Evolutionary conservation across 2,113 vertebrate species (phyloP), one percentile per base, ranked within the genome.

Genomic region (Microtus montanus): DNA sequence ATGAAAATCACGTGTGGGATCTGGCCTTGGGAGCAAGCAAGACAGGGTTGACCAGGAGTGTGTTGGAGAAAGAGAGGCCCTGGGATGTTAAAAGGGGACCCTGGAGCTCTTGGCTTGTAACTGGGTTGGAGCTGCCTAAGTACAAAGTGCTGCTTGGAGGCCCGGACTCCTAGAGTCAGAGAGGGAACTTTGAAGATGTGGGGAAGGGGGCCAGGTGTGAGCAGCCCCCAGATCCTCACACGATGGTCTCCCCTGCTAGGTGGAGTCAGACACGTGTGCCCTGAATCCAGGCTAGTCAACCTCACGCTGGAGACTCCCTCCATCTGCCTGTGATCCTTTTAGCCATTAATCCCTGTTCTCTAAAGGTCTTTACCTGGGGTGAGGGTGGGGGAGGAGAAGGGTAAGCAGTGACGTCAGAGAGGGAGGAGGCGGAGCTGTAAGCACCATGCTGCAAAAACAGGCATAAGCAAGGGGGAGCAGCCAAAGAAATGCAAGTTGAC

Each of bases 401-500:
- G 12, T 30, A 7, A 28, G 44, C 33, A 61, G 10, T 22, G 33
- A 54, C 52, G 68, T 54, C 30, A 44, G 58, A 22, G 35, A 73
- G 82, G 49, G 68, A 68, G 30, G 52, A 79, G 84, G 49, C 35
- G 28, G 17, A 47, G 73, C 80, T n/a, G 54, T 2, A 24, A 52
- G 70, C 84, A 58, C 49, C 49, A 30, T 44, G 86, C 79, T 75
- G 35, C 61, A 49, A 41, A 92, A 73, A 79, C 44, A 61, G 79
- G 11, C 49, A 12, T 41, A 5, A 58, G 33, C 22, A 30, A n/a
- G 41, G 26, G 70, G 14, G 11, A 7, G 52, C 61, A 24, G 68
- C 58, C 94, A 91, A 91, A 58, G 0, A 97, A 97, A 95, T 64
- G 90, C 80, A 97, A 97, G 98, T 93, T 20, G 0, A 75, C 95